Evolutionary conservation across 2,888 invertebrate genomes (phyloP).

Genomic region (Synergus itoensis): DNA sequence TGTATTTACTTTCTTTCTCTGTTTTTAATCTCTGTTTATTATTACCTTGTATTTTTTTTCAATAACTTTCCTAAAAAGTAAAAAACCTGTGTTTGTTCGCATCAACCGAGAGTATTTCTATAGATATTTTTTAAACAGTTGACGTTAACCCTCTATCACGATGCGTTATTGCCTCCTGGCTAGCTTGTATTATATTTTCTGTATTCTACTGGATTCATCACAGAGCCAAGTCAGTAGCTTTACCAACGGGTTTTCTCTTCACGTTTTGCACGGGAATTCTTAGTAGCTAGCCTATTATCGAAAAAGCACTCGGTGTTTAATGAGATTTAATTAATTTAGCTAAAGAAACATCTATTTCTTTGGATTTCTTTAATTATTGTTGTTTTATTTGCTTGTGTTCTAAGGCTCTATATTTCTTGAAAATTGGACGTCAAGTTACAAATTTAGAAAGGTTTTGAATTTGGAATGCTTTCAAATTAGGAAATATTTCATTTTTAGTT

Average conservation of each 20-base stretch:
- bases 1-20: constrained; percentile 59
- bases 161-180: constrained; percentile 42
- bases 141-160: constrained; percentile 2
- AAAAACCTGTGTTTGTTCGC: constrained; percentile 49
- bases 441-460: background rate
- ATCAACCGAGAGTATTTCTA: constrained; percentile 24
- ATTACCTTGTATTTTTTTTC: constrained; percentile 47
- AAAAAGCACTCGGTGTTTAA: background rate
- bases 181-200: constrained; percentile 46
- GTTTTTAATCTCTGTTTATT: constrained; percentile 50
- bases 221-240: constrained; percentile 14
- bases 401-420: background rate
- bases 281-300: constrained; percentile 23
- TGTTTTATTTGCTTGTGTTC: background rate
- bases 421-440: no score
- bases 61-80: constrained; percentile 46
- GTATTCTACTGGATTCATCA: constrained; percentile 33
- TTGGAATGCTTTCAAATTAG: background rate
- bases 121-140: constrained; percentile 22
- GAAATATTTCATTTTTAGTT: background rate
- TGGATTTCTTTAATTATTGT: background rate
- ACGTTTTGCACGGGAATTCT: constrained; percentile 31
- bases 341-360: background rate
- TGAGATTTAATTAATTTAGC: background rate
- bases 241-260: constrained; percentile 12